Evolutionary conservation across 30 jellyfish, hydroid and myxozoan genomes (phyloP).

Genomic region (Aurelia aurita complex sp. Pacific): DNA sequence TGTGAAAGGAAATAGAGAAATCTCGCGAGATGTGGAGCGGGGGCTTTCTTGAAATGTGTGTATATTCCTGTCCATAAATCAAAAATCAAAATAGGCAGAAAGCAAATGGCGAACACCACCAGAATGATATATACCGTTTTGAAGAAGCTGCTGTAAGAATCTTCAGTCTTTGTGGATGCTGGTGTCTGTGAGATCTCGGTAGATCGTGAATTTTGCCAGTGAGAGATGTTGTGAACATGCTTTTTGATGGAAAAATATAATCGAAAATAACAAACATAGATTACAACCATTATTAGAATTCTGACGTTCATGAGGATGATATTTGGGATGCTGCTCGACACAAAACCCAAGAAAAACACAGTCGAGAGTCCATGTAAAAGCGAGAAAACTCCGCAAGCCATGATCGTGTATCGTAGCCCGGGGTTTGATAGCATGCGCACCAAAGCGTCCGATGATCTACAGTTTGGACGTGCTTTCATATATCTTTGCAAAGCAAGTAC

Average conservation of each 20-base stretch:
- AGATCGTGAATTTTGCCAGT: background rate
- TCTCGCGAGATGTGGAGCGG: background rate
- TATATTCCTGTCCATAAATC: conserved; percentile 49
- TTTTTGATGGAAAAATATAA: conserved; percentile 13
- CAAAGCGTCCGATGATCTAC: background rate
- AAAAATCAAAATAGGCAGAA: background rate
- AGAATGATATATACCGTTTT: conserved; percentile 3
- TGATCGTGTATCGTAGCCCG: background rate
- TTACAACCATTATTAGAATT: background rate
- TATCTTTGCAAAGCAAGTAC: conserved; percentile 37
- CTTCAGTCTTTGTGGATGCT: background rate
- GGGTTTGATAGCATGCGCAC: background rate
- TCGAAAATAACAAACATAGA: conserved; percentile 12
- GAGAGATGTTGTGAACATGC: background rate
- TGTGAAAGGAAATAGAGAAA: background rate
- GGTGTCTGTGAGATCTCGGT: background rate
- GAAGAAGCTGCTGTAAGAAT: background rate
- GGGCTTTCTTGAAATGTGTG: background rate
- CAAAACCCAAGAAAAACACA: conserved; percentile 19
- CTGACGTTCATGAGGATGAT: conserved; percentile 22
- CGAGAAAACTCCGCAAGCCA: background rate
- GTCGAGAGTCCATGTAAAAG: conserved; percentile 24
- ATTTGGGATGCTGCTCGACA: conserved; percentile 2
- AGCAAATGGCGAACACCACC: background rate
- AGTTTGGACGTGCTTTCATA: background rate